Conservation (phyloP, 2,888 invertebrate species). For the Cataglyphis livida region DNA sequence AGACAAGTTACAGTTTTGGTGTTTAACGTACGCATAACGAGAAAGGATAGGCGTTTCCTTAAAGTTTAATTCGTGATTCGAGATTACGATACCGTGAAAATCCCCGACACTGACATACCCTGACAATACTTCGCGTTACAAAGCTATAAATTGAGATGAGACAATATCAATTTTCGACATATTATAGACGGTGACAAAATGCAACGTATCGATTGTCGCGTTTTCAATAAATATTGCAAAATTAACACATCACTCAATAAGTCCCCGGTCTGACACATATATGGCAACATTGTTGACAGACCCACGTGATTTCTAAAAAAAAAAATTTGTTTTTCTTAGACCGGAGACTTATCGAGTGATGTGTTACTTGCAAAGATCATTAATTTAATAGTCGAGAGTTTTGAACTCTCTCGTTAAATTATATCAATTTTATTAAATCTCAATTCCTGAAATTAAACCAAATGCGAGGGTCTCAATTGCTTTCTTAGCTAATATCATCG, state of each 20-base stretch:
- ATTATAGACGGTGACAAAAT: background rate
- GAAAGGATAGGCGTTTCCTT: background rate
- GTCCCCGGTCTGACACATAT: too few relatives aligned
- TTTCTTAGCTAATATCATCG: background rate
- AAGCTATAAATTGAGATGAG: background rate
- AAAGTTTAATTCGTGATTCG: conserved; percentile 53
- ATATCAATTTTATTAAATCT: background rate
- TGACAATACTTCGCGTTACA: background rate
- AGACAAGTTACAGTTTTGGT: conserved; percentile 5
- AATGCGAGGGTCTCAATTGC: background rate
- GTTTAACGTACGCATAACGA: conserved; percentile 7
- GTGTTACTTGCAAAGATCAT: background rate
- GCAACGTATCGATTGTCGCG: background rate
- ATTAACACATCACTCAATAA: background rate
- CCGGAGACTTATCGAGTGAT: too few relatives aligned
- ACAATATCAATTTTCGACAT: conserved; percentile 25
- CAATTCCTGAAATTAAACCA: background rate
- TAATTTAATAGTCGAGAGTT: background rate
- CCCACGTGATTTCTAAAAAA: too few relatives aligned
- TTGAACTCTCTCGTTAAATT: background rate
- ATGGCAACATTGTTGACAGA: too few relatives aligned
- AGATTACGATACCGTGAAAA: conserved; percentile 38
- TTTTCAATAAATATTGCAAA: background rate
- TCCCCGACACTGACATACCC: conserved; percentile 2
- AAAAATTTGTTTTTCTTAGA: too few relatives aligned